Evolutionary conservation across 2,113 vertebrate species (phyloP).

Genomic region (Antechinus stuartii): DNA sequence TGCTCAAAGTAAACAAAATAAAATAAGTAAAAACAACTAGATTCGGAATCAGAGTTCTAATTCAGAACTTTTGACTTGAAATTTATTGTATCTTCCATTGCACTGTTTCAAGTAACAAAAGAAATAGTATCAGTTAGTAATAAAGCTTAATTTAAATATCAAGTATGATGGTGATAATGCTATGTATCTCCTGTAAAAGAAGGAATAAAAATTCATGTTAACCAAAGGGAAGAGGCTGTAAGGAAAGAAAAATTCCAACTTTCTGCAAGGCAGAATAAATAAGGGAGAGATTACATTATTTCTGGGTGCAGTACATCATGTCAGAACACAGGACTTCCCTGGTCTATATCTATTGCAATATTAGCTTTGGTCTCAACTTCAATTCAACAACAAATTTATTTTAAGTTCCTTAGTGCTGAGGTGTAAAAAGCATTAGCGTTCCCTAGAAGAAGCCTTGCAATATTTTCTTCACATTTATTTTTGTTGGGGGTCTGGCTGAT

Average conservation of each 20-base stretch:
- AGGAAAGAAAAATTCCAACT: neutral
- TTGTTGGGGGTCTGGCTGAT: neutral
- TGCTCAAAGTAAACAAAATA: neutral
- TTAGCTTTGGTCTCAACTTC: neutral
- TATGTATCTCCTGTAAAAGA: neutral
- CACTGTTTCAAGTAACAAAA: neutral
- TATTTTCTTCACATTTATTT: neutral
- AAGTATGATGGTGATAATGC: neutral
- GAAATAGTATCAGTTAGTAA: neutral
- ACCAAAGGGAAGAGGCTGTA: neutral
- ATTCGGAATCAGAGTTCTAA: neutral
- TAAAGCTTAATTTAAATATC: neutral
- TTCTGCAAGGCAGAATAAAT: neutral
- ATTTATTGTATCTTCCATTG: neutral
- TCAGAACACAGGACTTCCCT: neutral
- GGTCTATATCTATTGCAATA: neutral
- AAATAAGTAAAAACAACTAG: neutral
- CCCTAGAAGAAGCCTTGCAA: neutral
- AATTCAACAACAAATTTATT: neutral
- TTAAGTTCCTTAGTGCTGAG: neutral
- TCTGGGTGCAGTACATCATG: neutral
- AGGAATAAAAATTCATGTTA: neutral
- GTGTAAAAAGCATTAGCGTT: slow-evolving; percentile 2
- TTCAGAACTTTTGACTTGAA: neutral
- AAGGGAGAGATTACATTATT: neutral